phyloP scores from a whole-genome alignment of 2,113 vertebrate species.

The Fukomys damarensis region DNA sequence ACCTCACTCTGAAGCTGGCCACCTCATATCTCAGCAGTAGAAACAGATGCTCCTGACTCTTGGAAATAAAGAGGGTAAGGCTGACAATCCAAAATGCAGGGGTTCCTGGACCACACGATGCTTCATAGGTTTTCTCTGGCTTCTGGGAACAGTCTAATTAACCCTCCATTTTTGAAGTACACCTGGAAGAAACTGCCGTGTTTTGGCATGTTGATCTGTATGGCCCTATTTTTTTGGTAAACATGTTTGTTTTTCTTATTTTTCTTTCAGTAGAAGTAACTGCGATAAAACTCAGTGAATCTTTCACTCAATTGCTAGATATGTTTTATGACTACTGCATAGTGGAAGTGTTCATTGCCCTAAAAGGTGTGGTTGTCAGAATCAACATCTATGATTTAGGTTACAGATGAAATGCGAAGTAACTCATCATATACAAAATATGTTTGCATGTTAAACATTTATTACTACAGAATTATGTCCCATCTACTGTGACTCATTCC shows the following conservation, averaged over 20 bases:
- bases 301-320: slow-evolving; percentile 40
- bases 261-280: slow-evolving; percentile 69
- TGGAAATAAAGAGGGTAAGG: slow-evolving; percentile 61
- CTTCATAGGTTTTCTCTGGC: slow-evolving; percentile 43
- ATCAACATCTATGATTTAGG: neutral
- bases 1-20: neutral
- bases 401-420: neutral
- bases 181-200: slow-evolving; percentile 64
- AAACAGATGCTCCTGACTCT: slow-evolving; percentile 70
- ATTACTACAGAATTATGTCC: neutral
- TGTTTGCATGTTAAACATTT: neutral
- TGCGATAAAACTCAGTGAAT: slow-evolving; percentile 45
- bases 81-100: slow-evolving; percentile 53
- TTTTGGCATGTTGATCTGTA: slow-evolving; percentile 14
- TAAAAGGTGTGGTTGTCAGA: neutral
- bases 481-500: neutral
- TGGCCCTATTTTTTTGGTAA: neutral
- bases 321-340: neutral
- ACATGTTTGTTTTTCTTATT: slow-evolving; percentile 21
- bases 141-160: slow-evolving; percentile 69
- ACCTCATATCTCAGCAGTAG: slow-evolving; percentile 70
- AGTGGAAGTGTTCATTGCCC: neutral
- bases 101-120: slow-evolving; percentile 7
- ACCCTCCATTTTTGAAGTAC: slow-evolving; percentile 53
- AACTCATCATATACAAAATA: neutral